Evolutionary conservation across 2,888 invertebrate species (phyloP).

Genomic region (Lottia scabra): DNA sequence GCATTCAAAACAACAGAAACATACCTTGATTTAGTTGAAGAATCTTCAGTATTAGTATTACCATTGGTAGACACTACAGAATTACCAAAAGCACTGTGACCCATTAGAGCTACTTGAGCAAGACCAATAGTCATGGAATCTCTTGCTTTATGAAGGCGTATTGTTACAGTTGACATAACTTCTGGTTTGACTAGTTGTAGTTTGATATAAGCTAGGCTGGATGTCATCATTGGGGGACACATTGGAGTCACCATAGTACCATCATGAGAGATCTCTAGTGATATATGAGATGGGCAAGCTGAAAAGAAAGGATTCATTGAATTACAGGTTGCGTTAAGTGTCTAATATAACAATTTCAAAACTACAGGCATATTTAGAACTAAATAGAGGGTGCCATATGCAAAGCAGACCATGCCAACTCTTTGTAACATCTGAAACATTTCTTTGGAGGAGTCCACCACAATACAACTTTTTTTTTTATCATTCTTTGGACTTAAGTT

Average conservation of each 20-base stretch:
- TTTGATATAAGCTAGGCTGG: conserved; percentile 85
- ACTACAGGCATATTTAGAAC: not conserved
- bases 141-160: conserved; percentile 84
- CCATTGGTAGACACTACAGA: conserved; percentile 60
- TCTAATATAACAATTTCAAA: not conserved
- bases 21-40: conserved; percentile 65
- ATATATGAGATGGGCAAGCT: conserved; percentile 87
- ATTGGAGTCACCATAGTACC: conserved; percentile 83
- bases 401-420: no score
- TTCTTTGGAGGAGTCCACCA: no score
- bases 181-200: conserved; percentile 85
- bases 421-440: no score
- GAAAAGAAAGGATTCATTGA: conserved; percentile 36
- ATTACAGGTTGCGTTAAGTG: no score
- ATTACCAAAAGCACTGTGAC: conserved; percentile 85
- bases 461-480: no score
- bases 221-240: conserved; percentile 86
- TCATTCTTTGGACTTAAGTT: no score
- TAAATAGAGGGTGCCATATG: not conserved
- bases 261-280: conserved; percentile 86
- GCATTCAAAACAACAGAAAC: not conserved
- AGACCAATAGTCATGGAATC: conserved; percentile 92
- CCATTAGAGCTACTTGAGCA: conserved; percentile 86
- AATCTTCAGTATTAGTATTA: conserved; percentile 58
- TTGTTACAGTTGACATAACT: conserved; percentile 85